Evolutionary conservation across 2,888 invertebrate genomes (phyloP).

Genomic region (Drosophila meridionalis): DNA sequence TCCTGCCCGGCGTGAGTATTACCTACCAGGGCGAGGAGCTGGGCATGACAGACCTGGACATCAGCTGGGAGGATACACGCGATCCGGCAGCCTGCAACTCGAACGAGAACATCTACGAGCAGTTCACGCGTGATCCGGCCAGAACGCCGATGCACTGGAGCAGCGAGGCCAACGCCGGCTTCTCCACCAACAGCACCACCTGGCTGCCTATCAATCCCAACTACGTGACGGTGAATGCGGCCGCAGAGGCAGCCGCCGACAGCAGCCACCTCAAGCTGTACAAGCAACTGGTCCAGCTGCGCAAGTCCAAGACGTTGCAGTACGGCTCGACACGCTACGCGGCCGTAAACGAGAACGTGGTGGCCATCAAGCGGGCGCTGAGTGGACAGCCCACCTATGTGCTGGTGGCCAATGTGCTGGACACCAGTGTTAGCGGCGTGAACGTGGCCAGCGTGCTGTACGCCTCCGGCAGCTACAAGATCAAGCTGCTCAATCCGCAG

Average conservation of each 20-base stretch:
- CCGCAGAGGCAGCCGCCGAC: slow-evolving; percentile 83
- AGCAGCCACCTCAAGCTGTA: slow-evolving; percentile 88
- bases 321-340: slow-evolving; percentile 72
- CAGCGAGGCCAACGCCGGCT: slow-evolving; percentile 82
- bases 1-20: slow-evolving; percentile 88
- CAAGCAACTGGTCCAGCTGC: slow-evolving; percentile 86
- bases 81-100: slow-evolving; percentile 87
- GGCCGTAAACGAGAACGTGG: slow-evolving; percentile 73
- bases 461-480: slow-evolving; percentile 61
- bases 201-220: slow-evolving; percentile 86
- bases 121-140: slow-evolving; percentile 88
- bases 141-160: slow-evolving; percentile 89
- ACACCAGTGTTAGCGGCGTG: slow-evolving; percentile 66
- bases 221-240: slow-evolving; percentile 87
- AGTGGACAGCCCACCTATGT: slow-evolving; percentile 82
- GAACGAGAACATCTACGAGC: slow-evolving; percentile 86
- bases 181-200: slow-evolving; percentile 78
- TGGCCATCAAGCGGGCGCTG: slow-evolving; percentile 79
- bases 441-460: slow-evolving; percentile 80
- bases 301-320: slow-evolving; percentile 76
- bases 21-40: slow-evolving; percentile 85
- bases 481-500: slow-evolving; percentile 71
- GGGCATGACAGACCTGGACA: slow-evolving; percentile 84
- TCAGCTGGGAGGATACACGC: slow-evolving; percentile 87
- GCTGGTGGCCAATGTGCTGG: slow-evolving; percentile 86